Evolutionary conservation across 2,888 invertebrate genomes (phyloP).

Genomic region (Pseudoips prasinana): DNA sequence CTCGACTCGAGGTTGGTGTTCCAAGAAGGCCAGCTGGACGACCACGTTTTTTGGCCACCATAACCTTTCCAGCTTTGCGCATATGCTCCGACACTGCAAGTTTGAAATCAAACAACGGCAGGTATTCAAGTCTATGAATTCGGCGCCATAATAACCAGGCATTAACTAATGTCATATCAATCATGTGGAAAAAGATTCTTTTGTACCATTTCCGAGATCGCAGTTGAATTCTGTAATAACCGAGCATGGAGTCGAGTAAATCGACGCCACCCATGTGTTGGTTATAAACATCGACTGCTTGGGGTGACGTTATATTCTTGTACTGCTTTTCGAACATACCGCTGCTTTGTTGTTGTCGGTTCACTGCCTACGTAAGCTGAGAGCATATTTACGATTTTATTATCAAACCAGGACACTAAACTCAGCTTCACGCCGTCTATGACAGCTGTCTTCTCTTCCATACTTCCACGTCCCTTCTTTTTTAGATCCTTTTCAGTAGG

Average conservation of each 20-base stretch:
- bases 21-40: slow-evolving; percentile 7
- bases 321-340: slow-evolving; percentile 11
- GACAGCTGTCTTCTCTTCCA: not conserved
- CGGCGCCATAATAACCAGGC: slow-evolving; percentile 8
- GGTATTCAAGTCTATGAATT: slow-evolving; percentile 1
- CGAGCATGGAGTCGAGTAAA: slow-evolving; percentile 6
- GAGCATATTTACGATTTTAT: not conserved
- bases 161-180: slow-evolving; percentile 2
- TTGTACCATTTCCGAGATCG: too few relatives aligned
- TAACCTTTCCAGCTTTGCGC: slow-evolving; percentile 9
- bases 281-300: slow-evolving; percentile 14
- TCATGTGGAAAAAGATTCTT: too few relatives aligned
- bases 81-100: slow-evolving; percentile 9
- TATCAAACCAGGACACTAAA: not conserved
- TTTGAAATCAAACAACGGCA: slow-evolving; percentile 13
- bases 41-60: slow-evolving; percentile 9
- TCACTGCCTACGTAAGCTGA: slow-evolving; percentile 5
- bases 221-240: too few relatives aligned
- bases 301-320: slow-evolving; percentile 12
- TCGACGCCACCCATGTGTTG: slow-evolving; percentile 8
- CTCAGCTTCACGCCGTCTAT: not conserved
- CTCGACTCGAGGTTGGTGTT: slow-evolving; percentile 7
- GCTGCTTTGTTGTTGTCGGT: slow-evolving; percentile 11
- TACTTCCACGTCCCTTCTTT: slow-evolving; percentile 2
- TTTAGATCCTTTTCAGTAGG: slow-evolving; percentile 21